Evolutionary conservation across 2,113 vertebrate genomes (phyloP).

Genomic region (Probosciger aterrimus): DNA sequence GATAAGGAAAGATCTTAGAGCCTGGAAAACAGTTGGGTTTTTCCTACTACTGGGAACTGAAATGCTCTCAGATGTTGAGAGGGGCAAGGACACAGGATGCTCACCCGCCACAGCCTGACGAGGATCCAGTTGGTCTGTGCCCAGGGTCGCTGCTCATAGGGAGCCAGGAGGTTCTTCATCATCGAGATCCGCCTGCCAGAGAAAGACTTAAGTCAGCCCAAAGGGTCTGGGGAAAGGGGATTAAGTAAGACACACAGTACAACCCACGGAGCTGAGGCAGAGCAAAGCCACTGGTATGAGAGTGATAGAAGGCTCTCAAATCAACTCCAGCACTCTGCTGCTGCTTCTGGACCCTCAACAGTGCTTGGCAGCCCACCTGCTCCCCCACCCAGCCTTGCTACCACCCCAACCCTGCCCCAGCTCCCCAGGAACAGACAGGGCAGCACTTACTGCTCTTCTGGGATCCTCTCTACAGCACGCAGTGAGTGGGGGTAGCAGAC

Average conservation of each 20-base stretch:
- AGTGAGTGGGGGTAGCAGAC: conserved; percentile 98
- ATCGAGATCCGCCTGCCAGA: conserved; percentile 86
- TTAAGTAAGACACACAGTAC: background rate
- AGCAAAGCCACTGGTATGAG: background rate
- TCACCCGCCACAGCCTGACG: conserved; percentile 95
- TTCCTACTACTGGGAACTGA: background rate
- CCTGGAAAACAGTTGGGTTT: background rate
- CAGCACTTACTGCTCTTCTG: conserved; percentile 92
- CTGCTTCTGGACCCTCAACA: background rate
- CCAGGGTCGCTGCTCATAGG: conserved; percentile 97
- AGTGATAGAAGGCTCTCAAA: background rate
- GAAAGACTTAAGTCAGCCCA: background rate
- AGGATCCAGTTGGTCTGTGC: conserved; percentile 99
- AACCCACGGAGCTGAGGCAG: background rate
- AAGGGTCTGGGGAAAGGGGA: background rate
- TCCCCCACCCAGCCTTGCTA: background rate
- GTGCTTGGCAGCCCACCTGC: background rate
- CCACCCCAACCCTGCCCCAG: background rate
- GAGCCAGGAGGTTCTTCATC: conserved; percentile 96
- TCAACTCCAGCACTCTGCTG: background rate
- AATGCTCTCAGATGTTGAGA: background rate
- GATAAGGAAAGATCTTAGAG: background rate
- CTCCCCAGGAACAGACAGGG: background rate
- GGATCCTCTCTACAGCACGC: conserved; percentile 92
- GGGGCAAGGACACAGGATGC: background rate